phyloP scores from a whole-genome alignment of 1,140 invertebrate species.

The Oncopeltus fasciatus region DNA sequence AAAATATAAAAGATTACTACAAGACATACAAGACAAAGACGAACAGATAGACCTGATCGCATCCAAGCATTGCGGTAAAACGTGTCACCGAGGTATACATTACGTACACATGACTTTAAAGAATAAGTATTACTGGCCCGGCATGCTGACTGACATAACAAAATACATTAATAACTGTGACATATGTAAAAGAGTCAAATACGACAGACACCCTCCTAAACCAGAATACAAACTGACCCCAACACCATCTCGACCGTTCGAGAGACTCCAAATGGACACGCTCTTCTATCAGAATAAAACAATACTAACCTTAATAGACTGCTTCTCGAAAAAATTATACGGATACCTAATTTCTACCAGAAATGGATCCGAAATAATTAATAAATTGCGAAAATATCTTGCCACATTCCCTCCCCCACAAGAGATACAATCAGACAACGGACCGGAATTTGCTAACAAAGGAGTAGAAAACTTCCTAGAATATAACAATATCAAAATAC shows the following conservation, averaged over 20 bases:
- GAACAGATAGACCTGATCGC: not conserved
- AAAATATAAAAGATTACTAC: not conserved
- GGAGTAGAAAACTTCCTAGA: not conserved
- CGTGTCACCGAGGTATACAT: slow-evolving; percentile 1
- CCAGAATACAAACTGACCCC: not conserved
- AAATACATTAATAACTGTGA: slow-evolving; percentile 1
- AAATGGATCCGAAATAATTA: not conserved
- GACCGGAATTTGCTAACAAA: slow-evolving; percentile 1
- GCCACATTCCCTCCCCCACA: not conserved
- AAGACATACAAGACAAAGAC: not conserved
- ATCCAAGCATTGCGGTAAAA: slow-evolving; percentile 5
- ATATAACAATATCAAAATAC: not conserved
- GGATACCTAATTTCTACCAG: not conserved
- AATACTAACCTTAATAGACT: slow-evolving; percentile 1
- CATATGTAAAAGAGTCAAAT: slow-evolving; percentile 4
- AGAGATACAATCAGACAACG: not conserved
- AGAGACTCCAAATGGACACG: not conserved
- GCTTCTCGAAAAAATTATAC: slow-evolving; percentile 6
- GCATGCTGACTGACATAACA: not conserved
- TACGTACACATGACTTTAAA: not conserved
- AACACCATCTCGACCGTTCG: not conserved
- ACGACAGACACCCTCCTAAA: slow-evolving; percentile 1
- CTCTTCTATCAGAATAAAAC: not conserved
- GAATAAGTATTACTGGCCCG: not conserved
- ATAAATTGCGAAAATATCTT: not conserved